Evolutionary conservation across 2,888 invertebrate species (phyloP).

Genomic region (Hirtodrosophila duncani): DNA sequence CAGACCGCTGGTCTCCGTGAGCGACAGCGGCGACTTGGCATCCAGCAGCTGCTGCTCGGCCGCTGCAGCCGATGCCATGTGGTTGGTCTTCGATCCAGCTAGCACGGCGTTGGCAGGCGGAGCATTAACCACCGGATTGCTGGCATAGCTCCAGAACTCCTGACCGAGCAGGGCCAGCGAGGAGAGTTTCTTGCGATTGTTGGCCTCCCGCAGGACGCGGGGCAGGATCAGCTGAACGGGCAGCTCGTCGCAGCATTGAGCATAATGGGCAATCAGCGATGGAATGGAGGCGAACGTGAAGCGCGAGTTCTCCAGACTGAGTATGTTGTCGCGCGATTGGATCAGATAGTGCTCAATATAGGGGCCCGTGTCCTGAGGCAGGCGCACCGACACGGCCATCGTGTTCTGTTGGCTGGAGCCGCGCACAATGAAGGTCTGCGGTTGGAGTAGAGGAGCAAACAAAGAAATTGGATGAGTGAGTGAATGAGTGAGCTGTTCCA

Average conservation of each 20-base stretch:
- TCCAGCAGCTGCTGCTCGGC: conserved; percentile 64
- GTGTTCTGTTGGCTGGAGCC: conserved; percentile 95
- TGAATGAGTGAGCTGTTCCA: conserved; percentile 24
- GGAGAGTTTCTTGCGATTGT: conserved; percentile 92
- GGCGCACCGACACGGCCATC: conserved; percentile 95
- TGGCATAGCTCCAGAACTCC: conserved; percentile 89
- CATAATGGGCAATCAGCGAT: conserved; percentile 94
- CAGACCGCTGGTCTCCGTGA: conserved; percentile 78
- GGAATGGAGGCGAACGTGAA: conserved; percentile 96
- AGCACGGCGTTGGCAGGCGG: conserved; percentile 37
- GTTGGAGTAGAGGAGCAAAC: conserved; percentile 44
- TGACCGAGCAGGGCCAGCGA: conserved; percentile 94
- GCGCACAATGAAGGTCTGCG: conserved; percentile 94
- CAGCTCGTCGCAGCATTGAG: conserved; percentile 95
- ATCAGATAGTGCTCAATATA: conserved; percentile 98
- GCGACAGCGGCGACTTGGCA: conserved; percentile 77
- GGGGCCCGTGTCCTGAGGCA: conserved; percentile 91
- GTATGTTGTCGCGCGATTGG: conserved; percentile 87
- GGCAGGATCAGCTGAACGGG: conserved; percentile 94
- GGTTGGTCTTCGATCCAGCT: background rate
- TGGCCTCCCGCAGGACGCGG: conserved; percentile 90
- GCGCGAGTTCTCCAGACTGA: conserved; percentile 94
- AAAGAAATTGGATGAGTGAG: background rate
- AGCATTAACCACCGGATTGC: conserved; percentile 67
- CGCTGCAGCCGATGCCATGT: too few species aligned